These are phyloP conservation scores for Melanotaenia maccullochi DNA, from an alignment of 2,797 vertebrate species.

Conservation along the genomic window DNA sequence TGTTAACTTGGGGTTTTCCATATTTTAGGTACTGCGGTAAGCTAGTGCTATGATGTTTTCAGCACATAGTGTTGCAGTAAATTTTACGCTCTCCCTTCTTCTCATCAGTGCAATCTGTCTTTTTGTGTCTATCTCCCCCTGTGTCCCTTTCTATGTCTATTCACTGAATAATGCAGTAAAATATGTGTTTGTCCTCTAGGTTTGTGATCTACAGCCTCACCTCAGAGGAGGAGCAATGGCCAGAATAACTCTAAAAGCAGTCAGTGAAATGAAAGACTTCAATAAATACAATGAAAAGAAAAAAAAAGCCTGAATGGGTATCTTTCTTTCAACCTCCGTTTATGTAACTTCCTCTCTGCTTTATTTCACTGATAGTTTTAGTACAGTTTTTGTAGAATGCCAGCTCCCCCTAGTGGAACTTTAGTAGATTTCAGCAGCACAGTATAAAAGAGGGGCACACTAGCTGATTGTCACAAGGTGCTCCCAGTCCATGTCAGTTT, in stretches of 20 bases:
- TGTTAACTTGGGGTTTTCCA: constrained; percentile 25
- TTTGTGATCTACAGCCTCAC: constrained; percentile 49
- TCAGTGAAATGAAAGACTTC: constrained; percentile 63
- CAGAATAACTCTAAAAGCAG: constrained; percentile 57
- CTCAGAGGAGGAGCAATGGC: constrained; percentile 42
- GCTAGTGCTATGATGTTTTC: constrained; percentile 24
- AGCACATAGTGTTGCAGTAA: constrained; percentile 40
- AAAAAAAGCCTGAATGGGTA: constrained; percentile 43
- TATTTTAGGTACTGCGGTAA: constrained; percentile 25
- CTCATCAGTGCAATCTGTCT: constrained; percentile 51
- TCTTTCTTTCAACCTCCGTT: constrained; percentile 48
- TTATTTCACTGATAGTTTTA: constrained; percentile 20
- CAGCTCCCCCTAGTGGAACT: constrained; percentile 75
- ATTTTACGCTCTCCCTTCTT: constrained; percentile 37
- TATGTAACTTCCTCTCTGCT: constrained; percentile 38
- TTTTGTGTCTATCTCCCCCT: constrained; percentile 31
- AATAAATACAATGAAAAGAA: constrained; percentile 64
- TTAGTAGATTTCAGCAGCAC: constrained; percentile 41
- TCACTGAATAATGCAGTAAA: constrained; percentile 51
- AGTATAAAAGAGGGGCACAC: neutral
- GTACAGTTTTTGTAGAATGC: constrained; percentile 43
- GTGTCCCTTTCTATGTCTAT: constrained; percentile 34
- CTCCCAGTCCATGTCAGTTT: constrained; percentile 30
- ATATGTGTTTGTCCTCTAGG: constrained; percentile 44
- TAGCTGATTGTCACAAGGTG: constrained; percentile 7